phyloP scores from a whole-genome alignment of 2,888 invertebrate genomes.

The Cremastinae sp. region DNA sequence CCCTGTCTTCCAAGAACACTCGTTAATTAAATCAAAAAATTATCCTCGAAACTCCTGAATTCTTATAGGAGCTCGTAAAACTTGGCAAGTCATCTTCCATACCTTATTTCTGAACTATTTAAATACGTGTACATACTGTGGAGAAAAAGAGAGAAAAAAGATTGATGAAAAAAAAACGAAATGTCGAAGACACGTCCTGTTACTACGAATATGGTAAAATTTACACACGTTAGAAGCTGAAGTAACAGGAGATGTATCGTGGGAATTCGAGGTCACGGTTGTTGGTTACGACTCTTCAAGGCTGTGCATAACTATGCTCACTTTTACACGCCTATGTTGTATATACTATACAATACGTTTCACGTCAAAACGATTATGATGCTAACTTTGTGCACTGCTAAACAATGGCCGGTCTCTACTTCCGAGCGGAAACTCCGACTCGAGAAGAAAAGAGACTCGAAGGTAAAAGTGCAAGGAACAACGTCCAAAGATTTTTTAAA shows the following conservation, averaged over 20 bases:
- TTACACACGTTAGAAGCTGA: conserved; percentile 17
- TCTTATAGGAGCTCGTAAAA: not conserved
- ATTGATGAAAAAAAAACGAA: not conserved
- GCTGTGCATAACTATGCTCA: conserved; percentile 3
- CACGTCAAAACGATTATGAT: conserved; percentile 36
- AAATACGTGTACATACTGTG: not conserved
- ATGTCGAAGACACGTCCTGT: not conserved
- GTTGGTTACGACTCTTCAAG: conserved; percentile 55
- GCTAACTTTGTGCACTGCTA: conserved; percentile 18
- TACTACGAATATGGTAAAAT: conserved; percentile 24
- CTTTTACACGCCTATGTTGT: conserved; percentile 1
- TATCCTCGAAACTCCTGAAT: too few relatives aligned
- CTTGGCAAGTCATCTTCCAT: not conserved
- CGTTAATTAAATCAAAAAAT: too few relatives aligned
- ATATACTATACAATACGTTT: conserved; percentile 5
- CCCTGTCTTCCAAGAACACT: too few relatives aligned
- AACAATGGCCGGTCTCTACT: conserved; percentile 42
- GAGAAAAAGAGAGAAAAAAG: not conserved
- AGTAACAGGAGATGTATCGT: conserved; percentile 56
- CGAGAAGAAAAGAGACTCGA: not conserved
- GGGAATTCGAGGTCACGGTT: conserved; percentile 68
- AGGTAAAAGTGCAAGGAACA: too few relatives aligned
- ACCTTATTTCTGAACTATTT: too few relatives aligned
- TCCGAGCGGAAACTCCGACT: conserved; percentile 19
- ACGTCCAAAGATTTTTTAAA: not conserved